These are phyloP conservation scores for Stegostoma tigrinum DNA, from an alignment of 2,113 vertebrate genomes.

Conservation along the genomic window DNA sequence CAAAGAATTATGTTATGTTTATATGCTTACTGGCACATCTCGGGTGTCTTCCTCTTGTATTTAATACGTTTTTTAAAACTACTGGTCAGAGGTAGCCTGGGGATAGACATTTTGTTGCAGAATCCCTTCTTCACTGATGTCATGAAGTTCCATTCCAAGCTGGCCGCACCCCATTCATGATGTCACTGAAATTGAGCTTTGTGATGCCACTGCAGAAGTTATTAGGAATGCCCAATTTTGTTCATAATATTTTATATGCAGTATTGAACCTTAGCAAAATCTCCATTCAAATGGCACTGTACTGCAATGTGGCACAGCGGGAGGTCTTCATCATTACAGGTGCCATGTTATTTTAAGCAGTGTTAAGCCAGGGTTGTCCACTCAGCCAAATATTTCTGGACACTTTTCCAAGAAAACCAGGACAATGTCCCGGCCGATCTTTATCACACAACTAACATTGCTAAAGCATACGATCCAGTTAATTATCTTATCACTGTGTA, in stretches of 20 bases:
- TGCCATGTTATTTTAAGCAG: not conserved
- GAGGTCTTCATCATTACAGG: not conserved
- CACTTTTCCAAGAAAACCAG: not conserved
- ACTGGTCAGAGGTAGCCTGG: not conserved
- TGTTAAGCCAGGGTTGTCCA: not conserved
- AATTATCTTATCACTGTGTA: not conserved
- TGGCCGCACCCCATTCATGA: not conserved
- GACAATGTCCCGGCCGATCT: not conserved
- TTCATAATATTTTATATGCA: too few relatives aligned
- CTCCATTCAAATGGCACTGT: not conserved
- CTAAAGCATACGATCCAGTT: not conserved
- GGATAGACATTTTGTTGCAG: constrained; percentile 2
- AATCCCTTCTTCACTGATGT: not conserved
- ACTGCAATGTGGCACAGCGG: not conserved
- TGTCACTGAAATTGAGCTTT: not conserved
- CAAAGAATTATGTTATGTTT: not conserved
- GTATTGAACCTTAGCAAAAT: not conserved
- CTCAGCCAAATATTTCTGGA: not conserved
- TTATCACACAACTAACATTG: not conserved
- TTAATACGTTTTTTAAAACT: constrained; percentile 7
- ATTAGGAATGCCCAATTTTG: not conserved
- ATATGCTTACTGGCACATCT: not conserved
- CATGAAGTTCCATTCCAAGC: not conserved
- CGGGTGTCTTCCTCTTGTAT: not conserved
- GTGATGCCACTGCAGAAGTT: not conserved